phyloP scores from a whole-genome alignment of 2,797 vertebrate species.

The Myotis myotis region DNA sequence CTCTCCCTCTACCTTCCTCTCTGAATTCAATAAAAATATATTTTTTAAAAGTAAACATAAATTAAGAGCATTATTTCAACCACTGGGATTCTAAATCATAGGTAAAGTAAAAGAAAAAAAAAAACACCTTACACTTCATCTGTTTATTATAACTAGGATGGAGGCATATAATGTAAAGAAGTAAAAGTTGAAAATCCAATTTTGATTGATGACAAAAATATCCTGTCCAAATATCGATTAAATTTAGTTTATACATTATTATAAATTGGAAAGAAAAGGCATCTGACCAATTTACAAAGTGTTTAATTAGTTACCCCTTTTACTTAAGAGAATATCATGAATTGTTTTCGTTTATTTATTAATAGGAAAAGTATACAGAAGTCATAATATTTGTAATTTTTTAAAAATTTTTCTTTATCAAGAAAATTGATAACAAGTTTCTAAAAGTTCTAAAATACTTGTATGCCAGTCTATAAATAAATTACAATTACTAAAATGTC shows the following conservation, averaged over 20 bases:
- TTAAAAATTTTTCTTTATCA: neutral
- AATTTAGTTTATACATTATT: conserved; percentile 25
- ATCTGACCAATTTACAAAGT: neutral
- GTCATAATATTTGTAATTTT: neutral
- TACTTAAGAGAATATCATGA: neutral
- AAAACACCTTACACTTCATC: neutral
- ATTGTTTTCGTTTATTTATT: neutral
- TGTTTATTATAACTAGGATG: neutral
- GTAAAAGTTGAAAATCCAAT: neutral
- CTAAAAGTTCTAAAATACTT: neutral
- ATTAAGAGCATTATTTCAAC: neutral
- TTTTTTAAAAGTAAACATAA: neutral
- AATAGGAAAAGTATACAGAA: neutral
- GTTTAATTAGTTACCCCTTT: neutral
- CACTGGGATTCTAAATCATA: neutral
- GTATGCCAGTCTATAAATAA: neutral
- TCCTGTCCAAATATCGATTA: neutral
- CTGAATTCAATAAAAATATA: too few species aligned
- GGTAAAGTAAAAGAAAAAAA: neutral
- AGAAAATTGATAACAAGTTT: neutral
- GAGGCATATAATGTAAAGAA: neutral
- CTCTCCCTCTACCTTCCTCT: too few species aligned
- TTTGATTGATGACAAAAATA: neutral
- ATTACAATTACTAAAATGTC: neutral
- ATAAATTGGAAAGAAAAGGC: conserved; percentile 31